Evolutionary conservation across 2,113 vertebrate genomes (phyloP).

Genomic region (Spermophilus dauricus): DNA sequence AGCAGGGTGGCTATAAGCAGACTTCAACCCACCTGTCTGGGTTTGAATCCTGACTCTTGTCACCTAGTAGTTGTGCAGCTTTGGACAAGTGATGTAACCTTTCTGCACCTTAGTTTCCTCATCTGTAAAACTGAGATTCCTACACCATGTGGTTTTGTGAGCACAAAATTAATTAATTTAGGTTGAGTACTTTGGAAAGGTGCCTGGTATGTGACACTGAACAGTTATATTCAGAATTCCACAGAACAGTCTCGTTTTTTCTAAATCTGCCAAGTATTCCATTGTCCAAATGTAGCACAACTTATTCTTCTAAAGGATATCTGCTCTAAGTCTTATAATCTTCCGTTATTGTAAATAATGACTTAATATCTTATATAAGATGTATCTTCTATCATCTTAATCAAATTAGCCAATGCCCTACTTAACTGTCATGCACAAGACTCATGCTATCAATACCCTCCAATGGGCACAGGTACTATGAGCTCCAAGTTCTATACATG

Average conservation of each 20-base stretch:
- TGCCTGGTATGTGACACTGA: not conserved
- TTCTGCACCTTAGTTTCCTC: not conserved
- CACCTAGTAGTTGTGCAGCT: not conserved
- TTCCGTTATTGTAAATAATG: not conserved
- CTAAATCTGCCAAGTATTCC: not conserved
- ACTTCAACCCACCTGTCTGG: too few relatives aligned
- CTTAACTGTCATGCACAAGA: not conserved
- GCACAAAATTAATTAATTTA: not conserved
- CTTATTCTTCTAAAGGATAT: conserved; percentile 5
- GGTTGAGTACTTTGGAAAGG: not conserved
- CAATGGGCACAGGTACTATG: not conserved
- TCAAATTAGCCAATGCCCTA: not conserved
- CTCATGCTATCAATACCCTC: not conserved
- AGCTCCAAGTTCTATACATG: not conserved
- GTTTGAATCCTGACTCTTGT: not conserved
- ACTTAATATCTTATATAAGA: not conserved
- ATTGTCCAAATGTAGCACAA: not conserved
- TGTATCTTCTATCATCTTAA: not conserved
- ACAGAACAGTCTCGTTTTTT: not conserved
- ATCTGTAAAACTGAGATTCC: not conserved
- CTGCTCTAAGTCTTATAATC: not conserved
- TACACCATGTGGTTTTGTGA: not conserved
- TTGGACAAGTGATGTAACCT: not conserved
- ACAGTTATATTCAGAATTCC: not conserved
- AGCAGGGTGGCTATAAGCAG: not conserved